Percentiles rank a stretch among this genome's conserved stretches.
These are phyloP conservation scores for Centruroides vittatus DNA, from an alignment of 1,140 invertebrate species.

Conservation along the genomic window DNA sequence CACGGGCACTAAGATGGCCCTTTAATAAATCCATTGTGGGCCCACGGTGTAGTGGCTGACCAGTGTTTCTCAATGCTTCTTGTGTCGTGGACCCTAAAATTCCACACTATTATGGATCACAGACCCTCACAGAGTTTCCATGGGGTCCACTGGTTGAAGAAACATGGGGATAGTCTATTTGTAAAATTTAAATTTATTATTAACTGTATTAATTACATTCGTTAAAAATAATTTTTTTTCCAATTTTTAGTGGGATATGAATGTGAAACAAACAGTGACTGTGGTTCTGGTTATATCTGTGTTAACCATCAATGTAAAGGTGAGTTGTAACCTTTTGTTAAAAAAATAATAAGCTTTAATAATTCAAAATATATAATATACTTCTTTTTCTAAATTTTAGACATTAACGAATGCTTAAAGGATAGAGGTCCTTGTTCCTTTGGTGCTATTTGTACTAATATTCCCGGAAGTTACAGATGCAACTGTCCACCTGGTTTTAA, in stretches of 20 bases:
- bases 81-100: too few species aligned
- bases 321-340: slow-evolving; percentile 1
- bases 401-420: slow-evolving; percentile 23
- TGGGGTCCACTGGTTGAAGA: too few species aligned
- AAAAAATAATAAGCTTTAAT: too few species aligned
- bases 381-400: slow-evolving; percentile 4
- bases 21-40: slow-evolving; percentile 42
- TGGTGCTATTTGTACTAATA: slow-evolving; percentile 69
- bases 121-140: too few species aligned
- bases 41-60: too few species aligned
- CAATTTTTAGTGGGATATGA: slow-evolving; percentile 21
- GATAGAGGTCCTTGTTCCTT: slow-evolving; percentile 45
- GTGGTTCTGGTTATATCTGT: slow-evolving; percentile 29
- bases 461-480: slow-evolving; percentile 68
- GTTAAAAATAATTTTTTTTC: background rate
- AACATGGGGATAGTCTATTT: background rate
- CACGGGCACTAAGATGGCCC: slow-evolving; percentile 66
- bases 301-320: slow-evolving; percentile 27
- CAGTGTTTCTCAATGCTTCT: too few species aligned
- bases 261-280: slow-evolving; percentile 28
- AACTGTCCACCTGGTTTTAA: slow-evolving; percentile 50
- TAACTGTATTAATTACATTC: too few species aligned
- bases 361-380: too few species aligned
- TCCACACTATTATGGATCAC: too few species aligned
- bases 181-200: background rate